Base-by-base conservation (phyloP, 2,797 vertebrate species). In the Protosalanx chinensis region DNA sequence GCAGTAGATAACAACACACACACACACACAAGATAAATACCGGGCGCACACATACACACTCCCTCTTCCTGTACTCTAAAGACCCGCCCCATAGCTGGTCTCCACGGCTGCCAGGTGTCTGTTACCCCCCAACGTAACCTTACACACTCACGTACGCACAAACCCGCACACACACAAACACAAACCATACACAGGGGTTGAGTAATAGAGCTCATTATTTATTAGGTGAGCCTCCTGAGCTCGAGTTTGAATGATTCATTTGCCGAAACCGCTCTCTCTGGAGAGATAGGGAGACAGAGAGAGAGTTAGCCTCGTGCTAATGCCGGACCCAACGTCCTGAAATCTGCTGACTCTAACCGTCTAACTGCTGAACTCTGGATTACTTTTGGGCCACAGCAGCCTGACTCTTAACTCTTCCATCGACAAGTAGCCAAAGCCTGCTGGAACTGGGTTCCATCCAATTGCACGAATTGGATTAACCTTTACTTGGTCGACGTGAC, bases 241-340 rank as follows among this genome's bases (percentile, higher is more conserved):
- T 93, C 91, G 86, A 88, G 82, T 87, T 91, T 97, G 94, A 97
- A 97, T 96, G 92, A 95, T 97, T 97, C 93, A 98, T 97, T 93
- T 91, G 91, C 88, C 82, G 90, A 85, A 86, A 87, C 93, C 92
- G 90, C 92, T 87, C 92, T 93, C 83, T 76, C 73, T 37, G 64
- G 80, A 82, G 83, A 86, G 49, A 62, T 72, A 67, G 62, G 77
- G 67, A 76, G 41, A 49, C 41, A 77, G 75, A 76, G 69, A 82
- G 59, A 73, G 68, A 72, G 67, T 84, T 87, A 85, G 85, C 85
- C 68, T 73, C 12, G 59, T 76, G 81, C 83, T 81, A 86, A 87
- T 79, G 84, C 74, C 75, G 77, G 60, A 78, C 63, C 75, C 58
- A 63, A 71, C 72, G 7, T 71, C 70, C 68, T 70, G 70, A 58